phyloP scores from a whole-genome alignment of 1,140 invertebrate genomes.

The Listronotus bonariensis region DNA sequence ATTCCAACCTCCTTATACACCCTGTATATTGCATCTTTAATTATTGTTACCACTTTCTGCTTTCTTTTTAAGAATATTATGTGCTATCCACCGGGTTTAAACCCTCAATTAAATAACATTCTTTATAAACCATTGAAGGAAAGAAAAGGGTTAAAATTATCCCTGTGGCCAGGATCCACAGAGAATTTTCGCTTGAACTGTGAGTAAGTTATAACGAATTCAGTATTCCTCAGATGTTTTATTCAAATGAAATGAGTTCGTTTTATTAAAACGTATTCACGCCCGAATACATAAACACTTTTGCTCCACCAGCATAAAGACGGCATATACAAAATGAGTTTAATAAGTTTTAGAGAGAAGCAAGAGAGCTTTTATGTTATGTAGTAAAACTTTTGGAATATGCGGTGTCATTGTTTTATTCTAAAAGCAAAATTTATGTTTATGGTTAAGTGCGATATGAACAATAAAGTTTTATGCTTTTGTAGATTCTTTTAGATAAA shows the following conservation, averaged over 20 bases:
- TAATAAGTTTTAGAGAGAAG: constrained; percentile 25
- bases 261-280: constrained; percentile 36
- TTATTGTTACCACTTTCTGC: too few species aligned
- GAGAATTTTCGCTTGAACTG: constrained; percentile 9
- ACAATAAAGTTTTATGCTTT: constrained; percentile 8
- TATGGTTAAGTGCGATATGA: constrained; percentile 1
- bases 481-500: too few species aligned
- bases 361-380: constrained; percentile 25
- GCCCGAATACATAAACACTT: constrained; percentile 32
- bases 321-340: constrained; percentile 20
- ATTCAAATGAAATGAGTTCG: constrained; percentile 40
- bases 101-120: constrained; percentile 2
- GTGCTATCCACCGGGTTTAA: background rate
- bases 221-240: constrained; percentile 45
- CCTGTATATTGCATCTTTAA: too few species aligned
- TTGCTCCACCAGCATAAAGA: constrained; percentile 25
- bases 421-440: constrained; percentile 12
- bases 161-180: background rate
- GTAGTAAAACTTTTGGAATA: constrained; percentile 21
- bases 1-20: too few species aligned
- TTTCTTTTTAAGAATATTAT: too few species aligned
- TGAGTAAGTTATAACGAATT: constrained; percentile 28
- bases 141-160: constrained; percentile 14
- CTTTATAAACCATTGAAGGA: constrained; percentile 16
- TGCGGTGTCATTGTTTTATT: constrained; percentile 6